Base-by-base conservation (phyloP, 2,888 invertebrate species). In the Mylabris sibirica region DNA sequence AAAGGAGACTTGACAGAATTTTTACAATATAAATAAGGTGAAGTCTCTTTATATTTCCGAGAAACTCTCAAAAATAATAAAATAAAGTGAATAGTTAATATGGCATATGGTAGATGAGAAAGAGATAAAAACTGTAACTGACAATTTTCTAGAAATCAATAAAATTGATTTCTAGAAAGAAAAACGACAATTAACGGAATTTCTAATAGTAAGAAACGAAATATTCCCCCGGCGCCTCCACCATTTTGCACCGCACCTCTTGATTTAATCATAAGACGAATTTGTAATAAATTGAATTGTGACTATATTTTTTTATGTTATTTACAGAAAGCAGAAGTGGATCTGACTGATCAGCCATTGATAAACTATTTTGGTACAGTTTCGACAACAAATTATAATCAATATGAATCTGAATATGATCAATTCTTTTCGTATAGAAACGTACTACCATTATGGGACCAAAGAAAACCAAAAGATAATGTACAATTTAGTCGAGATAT, bases 391-490 rank as follows among this genome's bases (percentile, higher is more conserved):
- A n/a, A 20, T 20, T 4, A 49, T 5, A 9, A 6, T 20, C 11
- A 53, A 24, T 53, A 53, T 5, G 8, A 24, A 1, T 69, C 75
- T 24, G 81, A 83, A 63, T 85, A 84, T 71, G 85, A 86, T 72
- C 79, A 79, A 24, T 85, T 81, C 72, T 85, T 84, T 68, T 79
- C 83, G 12, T 84, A 80, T 68, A 81, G 84, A 4, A 82, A 80
- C 75, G 74, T 76, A 0, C 79, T 79, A 68, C 84, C 84, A 3
- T 68, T 84, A 14, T 85, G 79, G 78, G 84, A 86, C 69, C 72
- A 78, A 65, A 75, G 82, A 66, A 84, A 83, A 70, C 73, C 64
- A 14, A 80, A 80, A 64, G 83, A 84, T 63, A 85, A 85, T 67
- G 75, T 80, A 61, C 76, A 73, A 34, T 81, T 79, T 66, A 73